Conservation (phyloP, 2,888 invertebrate species). For the Nomada hirtipes region DNA sequence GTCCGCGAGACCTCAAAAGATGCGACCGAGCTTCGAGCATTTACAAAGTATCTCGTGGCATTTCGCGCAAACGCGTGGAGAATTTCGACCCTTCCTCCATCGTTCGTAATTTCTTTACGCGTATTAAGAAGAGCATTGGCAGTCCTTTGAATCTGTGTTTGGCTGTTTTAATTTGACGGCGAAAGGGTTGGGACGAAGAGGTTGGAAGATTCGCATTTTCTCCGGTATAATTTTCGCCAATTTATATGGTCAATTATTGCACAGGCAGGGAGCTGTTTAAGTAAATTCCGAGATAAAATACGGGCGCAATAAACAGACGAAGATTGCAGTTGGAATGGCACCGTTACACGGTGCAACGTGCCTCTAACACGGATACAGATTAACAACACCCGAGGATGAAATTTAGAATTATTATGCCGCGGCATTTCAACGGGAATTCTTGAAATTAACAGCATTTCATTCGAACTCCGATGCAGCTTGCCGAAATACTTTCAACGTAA, state of each 20-base stretch:
- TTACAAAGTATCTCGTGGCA: too few relatives aligned
- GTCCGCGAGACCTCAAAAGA: too few relatives aligned
- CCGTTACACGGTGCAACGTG: constrained; percentile 47
- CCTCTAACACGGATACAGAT: constrained; percentile 39
- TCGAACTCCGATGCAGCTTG: too few relatives aligned
- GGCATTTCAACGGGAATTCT: constrained; percentile 11
- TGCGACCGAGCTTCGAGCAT: too few relatives aligned
- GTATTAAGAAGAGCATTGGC: too few relatives aligned
- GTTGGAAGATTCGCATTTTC: constrained; percentile 10
- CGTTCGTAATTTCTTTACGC: too few relatives aligned
- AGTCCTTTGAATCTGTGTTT: too few relatives aligned
- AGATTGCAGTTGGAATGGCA: constrained; percentile 54
- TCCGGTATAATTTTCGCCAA: constrained; percentile 35
- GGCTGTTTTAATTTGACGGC: too few relatives aligned
- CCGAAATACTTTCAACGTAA: too few relatives aligned
- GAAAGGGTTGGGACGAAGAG: too few relatives aligned
- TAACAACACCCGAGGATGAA: constrained; percentile 30
- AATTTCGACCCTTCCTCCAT: too few relatives aligned
- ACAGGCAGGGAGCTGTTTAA: constrained; percentile 30
- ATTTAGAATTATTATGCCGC: constrained; percentile 32
- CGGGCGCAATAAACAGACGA: constrained; percentile 56
- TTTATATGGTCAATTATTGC: constrained; percentile 51
- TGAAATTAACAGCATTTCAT: constrained; percentile 8
- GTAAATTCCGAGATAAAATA: constrained; percentile 56
- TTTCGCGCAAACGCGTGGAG: too few relatives aligned